Evolutionary conservation across 1,140 invertebrate species (phyloP), one percentile per base, ranked within the genome.

Genomic region (Rhagoletis zephyria): DNA sequence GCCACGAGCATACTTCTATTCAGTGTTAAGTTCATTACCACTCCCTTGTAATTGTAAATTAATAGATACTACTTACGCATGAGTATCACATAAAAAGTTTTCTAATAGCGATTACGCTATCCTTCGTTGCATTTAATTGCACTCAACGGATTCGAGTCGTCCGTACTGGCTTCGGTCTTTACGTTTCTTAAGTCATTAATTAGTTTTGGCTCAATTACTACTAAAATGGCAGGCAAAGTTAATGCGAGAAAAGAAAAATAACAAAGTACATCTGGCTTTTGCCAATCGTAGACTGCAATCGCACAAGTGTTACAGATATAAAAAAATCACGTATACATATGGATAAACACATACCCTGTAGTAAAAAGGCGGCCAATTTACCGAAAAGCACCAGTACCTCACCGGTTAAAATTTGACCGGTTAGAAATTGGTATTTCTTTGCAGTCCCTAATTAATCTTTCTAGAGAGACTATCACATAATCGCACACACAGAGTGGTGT

Each of bases 11-110:
- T 67, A 74, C 16, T 74, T 45, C 45, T 14, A 48, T 48, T 74
- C 67, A 48, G 67, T 74, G 67, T 74, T 74, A 74, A 74, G 67
- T 48, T 16, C 67, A 74, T 74, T 74, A 74, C 42, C 40, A 74
- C 14, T 42, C 40, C 45, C 6, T 16, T n/a, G 67, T 74, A 74
- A 74, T 74, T 74, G 16, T 48, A 42, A 74, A 16, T 6, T n/a
- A 74, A 74, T 74, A 16, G 45, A 74, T 16, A 45, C 4, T 48
- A 16, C 30, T 30, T 5, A 74, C 42, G 30, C 30, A 30, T 1
- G 30, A 30, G 0, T 30, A 74, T 74, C 51, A 56, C 51, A 56
- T 74, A 48, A 74, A 74, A 67, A 67, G 65, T 30, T 40, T 64
- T 67, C 65, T 42, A 67, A 42, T 16, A 14, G 67, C 40, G 67